These are phyloP conservation scores for Aethes cnicana DNA, from an alignment of 2,888 invertebrate species.

Conservation along the genomic window DNA sequence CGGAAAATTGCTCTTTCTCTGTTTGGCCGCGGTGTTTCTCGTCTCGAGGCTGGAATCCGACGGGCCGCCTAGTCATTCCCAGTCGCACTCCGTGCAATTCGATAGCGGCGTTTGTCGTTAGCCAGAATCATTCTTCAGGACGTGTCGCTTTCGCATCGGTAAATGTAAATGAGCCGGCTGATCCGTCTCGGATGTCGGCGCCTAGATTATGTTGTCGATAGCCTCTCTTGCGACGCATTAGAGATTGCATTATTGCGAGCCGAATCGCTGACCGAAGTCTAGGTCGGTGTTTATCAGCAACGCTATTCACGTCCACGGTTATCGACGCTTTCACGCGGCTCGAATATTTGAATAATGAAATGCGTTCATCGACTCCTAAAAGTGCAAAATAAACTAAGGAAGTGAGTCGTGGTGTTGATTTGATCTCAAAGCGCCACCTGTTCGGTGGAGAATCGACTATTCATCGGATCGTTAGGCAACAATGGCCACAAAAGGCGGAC, in stretches of 20 bases:
- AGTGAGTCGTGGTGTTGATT: conserved; percentile 44
- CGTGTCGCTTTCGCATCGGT: conserved; percentile 53
- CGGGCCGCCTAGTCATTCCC: conserved; percentile 31
- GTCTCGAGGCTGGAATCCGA: conserved; percentile 45
- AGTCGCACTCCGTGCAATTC: conserved; percentile 44
- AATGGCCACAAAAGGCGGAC: conserved; percentile 61
- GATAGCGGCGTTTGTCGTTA: conserved; percentile 48
- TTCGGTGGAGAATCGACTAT: conserved; percentile 47
- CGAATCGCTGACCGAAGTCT: conserved; percentile 46
- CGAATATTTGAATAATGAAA: conserved; percentile 77
- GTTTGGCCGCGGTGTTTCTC: conserved; percentile 36
- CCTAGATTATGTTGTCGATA: conserved; percentile 41
- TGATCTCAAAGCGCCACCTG: conserved; percentile 60
- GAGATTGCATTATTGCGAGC: conserved; percentile 44
- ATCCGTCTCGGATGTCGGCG: conserved; percentile 45
- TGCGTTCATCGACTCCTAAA: conserved; percentile 73
- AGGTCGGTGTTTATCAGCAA: conserved; percentile 57
- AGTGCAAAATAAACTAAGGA: conserved; percentile 60
- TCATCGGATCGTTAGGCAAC: conserved; percentile 71
- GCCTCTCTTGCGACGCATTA: conserved; percentile 48
- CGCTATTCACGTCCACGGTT: conserved; percentile 71
- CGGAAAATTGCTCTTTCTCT: conserved; percentile 58
- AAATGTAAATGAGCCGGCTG: conserved; percentile 53
- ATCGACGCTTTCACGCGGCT: conserved; percentile 75
- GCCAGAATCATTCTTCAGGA: conserved; percentile 44